These are phyloP conservation scores for Tympanuchus pallidicinctus DNA, from an alignment of 2,113 vertebrate species.

Conservation along the genomic window DNA sequence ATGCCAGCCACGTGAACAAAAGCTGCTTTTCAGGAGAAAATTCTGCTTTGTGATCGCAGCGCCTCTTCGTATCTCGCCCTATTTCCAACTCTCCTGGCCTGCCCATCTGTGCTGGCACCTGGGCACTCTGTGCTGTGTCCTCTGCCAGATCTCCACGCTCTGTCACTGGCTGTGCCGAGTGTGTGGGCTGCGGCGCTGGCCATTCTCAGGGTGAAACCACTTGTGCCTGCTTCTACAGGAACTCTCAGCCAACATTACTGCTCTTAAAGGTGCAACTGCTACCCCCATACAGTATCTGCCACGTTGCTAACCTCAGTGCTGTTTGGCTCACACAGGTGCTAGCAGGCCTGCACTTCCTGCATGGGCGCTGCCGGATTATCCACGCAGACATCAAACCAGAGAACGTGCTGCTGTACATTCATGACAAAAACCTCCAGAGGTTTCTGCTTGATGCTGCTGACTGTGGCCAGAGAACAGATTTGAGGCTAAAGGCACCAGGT, in stretches of 20 bases:
- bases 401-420: constrained; percentile 80
- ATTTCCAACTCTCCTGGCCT: not conserved
- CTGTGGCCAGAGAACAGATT: not conserved
- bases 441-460: constrained; percentile 32
- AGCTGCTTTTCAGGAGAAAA: not conserved
- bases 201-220: not conserved
- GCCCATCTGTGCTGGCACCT: accelerated
- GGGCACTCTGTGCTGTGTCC: not conserved
- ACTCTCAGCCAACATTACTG: accelerated
- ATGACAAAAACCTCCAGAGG: constrained; percentile 58
- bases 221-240: not conserved
- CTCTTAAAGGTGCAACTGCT: not conserved
- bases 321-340: constrained; percentile 77
- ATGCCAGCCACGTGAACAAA: not conserved
- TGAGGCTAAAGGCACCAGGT: constrained; percentile 34
- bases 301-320: not conserved
- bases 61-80: not conserved
- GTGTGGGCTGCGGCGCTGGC: accelerated
- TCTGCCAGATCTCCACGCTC: not conserved
- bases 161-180: accelerated
- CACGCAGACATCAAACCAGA: constrained; percentile 90
- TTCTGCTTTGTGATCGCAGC: not conserved
- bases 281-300: not conserved
- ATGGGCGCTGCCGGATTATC: constrained; percentile 85
- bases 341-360: constrained; percentile 85